These are phyloP conservation scores for Noturus placidus DNA, from an alignment of 2,113 vertebrate genomes.

Conservation along the genomic window DNA sequence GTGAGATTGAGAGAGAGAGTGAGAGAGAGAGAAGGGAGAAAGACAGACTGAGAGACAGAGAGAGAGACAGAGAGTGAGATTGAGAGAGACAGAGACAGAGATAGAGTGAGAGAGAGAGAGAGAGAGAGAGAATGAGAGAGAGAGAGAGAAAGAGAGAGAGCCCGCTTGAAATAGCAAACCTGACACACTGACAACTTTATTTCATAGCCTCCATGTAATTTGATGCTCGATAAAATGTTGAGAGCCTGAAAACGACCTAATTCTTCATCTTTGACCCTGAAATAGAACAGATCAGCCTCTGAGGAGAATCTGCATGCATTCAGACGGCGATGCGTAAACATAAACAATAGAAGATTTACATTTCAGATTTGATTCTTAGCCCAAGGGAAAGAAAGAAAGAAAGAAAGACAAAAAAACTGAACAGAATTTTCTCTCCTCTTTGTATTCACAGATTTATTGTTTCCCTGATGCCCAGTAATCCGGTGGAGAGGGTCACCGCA, in stretches of 20 bases:
- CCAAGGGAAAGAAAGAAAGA: neutral
- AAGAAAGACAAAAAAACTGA: neutral
- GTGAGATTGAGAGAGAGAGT: too few species aligned
- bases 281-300: neutral
- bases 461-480: neutral
- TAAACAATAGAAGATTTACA: neutral
- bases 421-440: neutral
- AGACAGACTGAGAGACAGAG: too few species aligned
- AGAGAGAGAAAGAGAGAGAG: too few species aligned
- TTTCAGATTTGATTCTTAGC: constrained; percentile 24
- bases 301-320: neutral
- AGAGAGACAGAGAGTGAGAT: too few species aligned
- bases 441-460: neutral
- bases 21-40: neutral
- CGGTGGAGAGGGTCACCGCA: neutral
- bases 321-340: neutral
- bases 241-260: neutral
- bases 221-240: constrained; percentile 26
- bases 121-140: too few species aligned
- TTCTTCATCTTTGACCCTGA: neutral
- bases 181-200: neutral
- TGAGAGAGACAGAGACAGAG: too few species aligned
- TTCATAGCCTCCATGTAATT: neutral
- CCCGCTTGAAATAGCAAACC: neutral
- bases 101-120: neutral